phyloP scores from a whole-genome alignment of 2,113 vertebrate species.

The Nothobranchius furzeri region DNA sequence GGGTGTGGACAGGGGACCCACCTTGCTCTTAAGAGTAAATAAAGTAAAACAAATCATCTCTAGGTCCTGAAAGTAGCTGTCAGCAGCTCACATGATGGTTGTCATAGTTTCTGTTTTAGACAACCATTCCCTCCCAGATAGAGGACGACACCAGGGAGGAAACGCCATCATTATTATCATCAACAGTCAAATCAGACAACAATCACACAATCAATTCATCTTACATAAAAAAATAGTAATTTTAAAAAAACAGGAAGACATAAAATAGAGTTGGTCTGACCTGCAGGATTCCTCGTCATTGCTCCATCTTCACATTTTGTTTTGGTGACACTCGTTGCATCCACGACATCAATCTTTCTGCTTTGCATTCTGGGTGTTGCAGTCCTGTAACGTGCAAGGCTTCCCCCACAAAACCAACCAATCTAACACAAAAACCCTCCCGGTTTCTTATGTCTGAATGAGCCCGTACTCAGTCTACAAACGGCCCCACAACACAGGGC shows the following conservation, averaged over 20 bases:
- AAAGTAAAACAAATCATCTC: conserved; percentile 66
- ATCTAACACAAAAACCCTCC: conserved; percentile 73
- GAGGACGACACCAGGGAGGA: conserved; percentile 60
- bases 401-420: conserved; percentile 89
- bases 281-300: conserved; percentile 93
- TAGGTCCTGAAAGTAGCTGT: conserved; percentile 67
- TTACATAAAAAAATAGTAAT: conserved; percentile 70
- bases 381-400: conserved; percentile 98
- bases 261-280: conserved; percentile 98
- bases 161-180: conserved; percentile 32
- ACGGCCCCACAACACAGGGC: conserved; percentile 55
- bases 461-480: conserved; percentile 57
- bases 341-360: conserved; percentile 76
- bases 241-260: conserved; percentile 80
- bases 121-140: conserved; percentile 71
- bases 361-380: conserved; percentile 74
- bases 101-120: conserved; percentile 66
- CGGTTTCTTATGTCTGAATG: conserved; percentile 74
- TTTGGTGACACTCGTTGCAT: conserved; percentile 81
- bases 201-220: conserved; percentile 55
- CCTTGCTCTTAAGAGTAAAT: conserved; percentile 74
- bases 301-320: conserved; percentile 90
- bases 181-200: conserved; percentile 49
- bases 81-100: conserved; percentile 72
- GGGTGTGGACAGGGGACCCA: conserved; percentile 77